Conservation (phyloP, 2,113 vertebrate species). For the Tyrannus savana region DNA sequence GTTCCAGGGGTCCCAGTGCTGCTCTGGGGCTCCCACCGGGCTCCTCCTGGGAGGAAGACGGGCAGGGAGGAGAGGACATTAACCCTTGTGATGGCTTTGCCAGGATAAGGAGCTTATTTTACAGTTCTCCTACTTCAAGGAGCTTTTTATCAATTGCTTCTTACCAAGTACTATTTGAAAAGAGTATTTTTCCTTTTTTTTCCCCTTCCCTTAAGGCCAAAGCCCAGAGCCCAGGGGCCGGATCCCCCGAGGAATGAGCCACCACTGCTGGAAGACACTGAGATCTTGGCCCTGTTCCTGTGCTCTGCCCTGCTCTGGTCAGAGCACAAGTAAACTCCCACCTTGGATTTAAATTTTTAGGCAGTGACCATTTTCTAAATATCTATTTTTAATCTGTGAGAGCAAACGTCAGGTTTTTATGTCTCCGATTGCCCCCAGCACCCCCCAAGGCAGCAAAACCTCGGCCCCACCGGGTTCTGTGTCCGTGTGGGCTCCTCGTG, state of each 20-base stretch:
- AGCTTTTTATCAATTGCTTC: not conserved
- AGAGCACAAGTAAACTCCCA: not conserved
- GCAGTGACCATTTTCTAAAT: not conserved
- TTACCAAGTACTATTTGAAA: rapidly evolving
- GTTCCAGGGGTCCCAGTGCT: not conserved
- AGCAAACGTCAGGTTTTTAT: not conserved
- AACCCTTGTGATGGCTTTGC: rapidly evolving
- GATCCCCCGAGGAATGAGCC: not conserved
- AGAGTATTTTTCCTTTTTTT: not conserved
- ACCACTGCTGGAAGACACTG: rapidly evolving
- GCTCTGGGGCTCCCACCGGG: not conserved
- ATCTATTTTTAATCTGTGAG: not conserved
- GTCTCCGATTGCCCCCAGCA: not conserved
- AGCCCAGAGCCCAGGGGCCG: not conserved
- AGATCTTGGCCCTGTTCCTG: not conserved
- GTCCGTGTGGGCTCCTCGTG: rapidly evolving
- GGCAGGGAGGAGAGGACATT: not conserved
- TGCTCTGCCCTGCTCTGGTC: not conserved
- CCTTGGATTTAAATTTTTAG: conserved; percentile 20
- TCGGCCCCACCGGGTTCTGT: not conserved
- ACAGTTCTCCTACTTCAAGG: not conserved
- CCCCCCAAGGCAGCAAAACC: not conserved
- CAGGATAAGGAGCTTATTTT: not conserved
- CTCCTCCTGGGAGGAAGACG: not conserved
- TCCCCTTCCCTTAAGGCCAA: conserved; percentile 50